Evolutionary conservation across 2,888 invertebrate genomes (phyloP).

Genomic region (Helicoverpa assulta): DNA sequence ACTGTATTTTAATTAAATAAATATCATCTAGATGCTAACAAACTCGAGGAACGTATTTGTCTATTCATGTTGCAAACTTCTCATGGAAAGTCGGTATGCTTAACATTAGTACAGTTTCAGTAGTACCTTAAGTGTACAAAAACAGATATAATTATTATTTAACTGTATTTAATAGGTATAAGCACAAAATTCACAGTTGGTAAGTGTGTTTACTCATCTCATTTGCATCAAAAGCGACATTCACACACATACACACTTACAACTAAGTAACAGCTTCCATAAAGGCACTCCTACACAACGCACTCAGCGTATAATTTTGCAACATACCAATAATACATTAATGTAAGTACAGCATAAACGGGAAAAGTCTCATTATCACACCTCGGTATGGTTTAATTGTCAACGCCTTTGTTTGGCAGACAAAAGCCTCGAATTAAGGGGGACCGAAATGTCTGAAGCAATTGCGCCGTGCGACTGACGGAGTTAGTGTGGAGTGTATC

Average conservation of each 20-base stretch:
- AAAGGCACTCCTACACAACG: constrained; percentile 22
- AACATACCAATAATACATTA: constrained; percentile 49
- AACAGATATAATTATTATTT: no score
- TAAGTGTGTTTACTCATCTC: not conserved
- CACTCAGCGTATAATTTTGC: constrained; percentile 22
- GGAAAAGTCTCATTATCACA: constrained; percentile 70
- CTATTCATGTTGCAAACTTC: no score
- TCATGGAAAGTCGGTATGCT: no score
- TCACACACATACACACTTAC: not conserved
- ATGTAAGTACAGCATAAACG: constrained; percentile 51
- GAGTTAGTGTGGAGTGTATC: constrained; percentile 20
- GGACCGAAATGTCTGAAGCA: constrained; percentile 59
- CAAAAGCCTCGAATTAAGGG: constrained; percentile 64
- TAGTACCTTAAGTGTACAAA: no score
- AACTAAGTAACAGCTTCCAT: constrained; percentile 11
- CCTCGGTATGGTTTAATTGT: constrained; percentile 70
- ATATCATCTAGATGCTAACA: no score
- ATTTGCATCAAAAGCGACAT: not conserved
- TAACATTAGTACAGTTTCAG: no score
- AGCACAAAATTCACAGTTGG: not conserved
- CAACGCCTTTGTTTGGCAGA: constrained; percentile 65
- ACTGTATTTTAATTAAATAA: no score
- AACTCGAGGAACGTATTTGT: no score
- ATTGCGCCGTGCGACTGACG: constrained; percentile 36
- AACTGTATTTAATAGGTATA: not conserved